phyloP scores from a whole-genome alignment of 2,888 invertebrate genomes.

The Trichacis sp. region DNA sequence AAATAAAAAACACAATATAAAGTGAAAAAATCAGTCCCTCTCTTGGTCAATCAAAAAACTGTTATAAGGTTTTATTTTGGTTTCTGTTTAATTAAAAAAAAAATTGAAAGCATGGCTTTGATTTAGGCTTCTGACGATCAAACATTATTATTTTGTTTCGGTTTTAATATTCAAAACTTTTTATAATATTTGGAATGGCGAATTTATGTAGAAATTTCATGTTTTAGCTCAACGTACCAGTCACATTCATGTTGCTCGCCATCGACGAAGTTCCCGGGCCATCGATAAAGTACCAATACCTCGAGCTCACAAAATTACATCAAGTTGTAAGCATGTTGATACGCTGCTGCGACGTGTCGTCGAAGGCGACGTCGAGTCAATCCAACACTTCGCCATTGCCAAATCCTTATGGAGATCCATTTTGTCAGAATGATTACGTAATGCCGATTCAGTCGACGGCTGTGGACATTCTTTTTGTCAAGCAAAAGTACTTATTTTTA shows the following conservation, averaged over 20 bases:
- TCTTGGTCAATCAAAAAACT: too few species aligned
- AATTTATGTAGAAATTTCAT: background rate
- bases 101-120: too few species aligned
- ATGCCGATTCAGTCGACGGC: constrained; percentile 81
- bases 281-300: constrained; percentile 95
- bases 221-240: constrained; percentile 86
- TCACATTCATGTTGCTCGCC: constrained; percentile 90
- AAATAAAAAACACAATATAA: too few species aligned
- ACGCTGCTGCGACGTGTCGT: constrained; percentile 90
- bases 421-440: constrained; percentile 71
- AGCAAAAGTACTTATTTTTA: constrained; percentile 77
- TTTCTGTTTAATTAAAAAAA: too few species aligned
- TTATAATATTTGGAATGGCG: too few species aligned
- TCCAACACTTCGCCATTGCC: constrained; percentile 73
- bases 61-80: too few species aligned
- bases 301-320: constrained; percentile 93
- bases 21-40: too few species aligned
- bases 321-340: constrained; percentile 90
- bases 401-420: constrained; percentile 81
- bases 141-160: too few species aligned
- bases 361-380: constrained; percentile 70
- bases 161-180: too few species aligned
- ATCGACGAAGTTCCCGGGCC: constrained; percentile 93
- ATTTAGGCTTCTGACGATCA: too few species aligned
- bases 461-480: constrained; percentile 84